Conservation (phyloP, 2,797 vertebrate species). For the Scolopax rusticola region DNA sequence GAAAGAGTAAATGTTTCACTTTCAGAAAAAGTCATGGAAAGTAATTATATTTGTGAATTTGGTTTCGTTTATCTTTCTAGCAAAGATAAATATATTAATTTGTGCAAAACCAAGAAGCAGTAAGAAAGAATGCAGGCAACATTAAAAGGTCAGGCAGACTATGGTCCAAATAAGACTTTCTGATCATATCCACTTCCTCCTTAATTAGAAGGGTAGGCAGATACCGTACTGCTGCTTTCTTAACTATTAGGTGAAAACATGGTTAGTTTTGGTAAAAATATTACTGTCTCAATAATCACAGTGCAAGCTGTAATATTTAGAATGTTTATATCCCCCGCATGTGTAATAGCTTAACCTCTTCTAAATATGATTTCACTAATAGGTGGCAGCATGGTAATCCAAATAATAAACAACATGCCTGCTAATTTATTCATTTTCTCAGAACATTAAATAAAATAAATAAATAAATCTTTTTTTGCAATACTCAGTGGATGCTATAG, state of each 20-base stretch:
- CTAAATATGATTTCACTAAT: neutral
- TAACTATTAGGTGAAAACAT: neutral
- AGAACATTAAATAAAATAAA: neutral
- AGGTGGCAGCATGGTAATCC: neutral
- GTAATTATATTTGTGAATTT: neutral
- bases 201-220: constrained; percentile 14
- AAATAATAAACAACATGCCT: neutral
- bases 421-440: neutral
- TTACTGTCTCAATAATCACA: neutral
- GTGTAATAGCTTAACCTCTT: neutral
- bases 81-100: constrained; percentile 39
- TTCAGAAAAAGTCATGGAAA: neutral
- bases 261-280: neutral
- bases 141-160: constrained; percentile 51
- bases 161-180: neutral
- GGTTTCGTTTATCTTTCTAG: neutral
- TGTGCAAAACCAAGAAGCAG: constrained; percentile 37
- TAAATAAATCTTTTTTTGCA: neutral
- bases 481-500: neutral
- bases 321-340: neutral
- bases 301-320: neutral
- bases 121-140: constrained; percentile 2
- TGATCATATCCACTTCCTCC: neutral
- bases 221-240: neutral
- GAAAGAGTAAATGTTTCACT: neutral